These are phyloP conservation scores for Hipposideros armiger DNA, from an alignment of 2,113 vertebrate species.

Conservation along the genomic window DNA sequence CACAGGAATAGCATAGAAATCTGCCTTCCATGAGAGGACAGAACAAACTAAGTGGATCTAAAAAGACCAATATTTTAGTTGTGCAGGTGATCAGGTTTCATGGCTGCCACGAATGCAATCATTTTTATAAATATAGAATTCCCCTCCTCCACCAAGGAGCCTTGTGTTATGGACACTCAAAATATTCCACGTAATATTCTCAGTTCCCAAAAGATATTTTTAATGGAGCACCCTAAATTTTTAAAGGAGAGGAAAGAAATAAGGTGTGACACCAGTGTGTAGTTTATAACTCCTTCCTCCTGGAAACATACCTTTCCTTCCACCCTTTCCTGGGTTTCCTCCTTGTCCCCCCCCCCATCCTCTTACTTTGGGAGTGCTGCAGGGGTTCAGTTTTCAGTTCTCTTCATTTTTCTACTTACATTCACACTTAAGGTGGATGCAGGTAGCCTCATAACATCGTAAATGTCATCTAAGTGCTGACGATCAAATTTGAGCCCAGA, in stretches of 20 bases:
- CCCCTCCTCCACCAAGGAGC: neutral
- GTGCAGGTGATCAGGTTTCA: neutral
- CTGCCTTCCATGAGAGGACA: neutral
- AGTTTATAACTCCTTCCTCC: neutral
- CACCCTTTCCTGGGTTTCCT: neutral
- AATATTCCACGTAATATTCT: neutral
- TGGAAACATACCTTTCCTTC: neutral
- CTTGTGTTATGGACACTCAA: neutral
- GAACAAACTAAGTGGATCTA: neutral
- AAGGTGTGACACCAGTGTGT: neutral
- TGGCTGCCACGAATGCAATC: neutral
- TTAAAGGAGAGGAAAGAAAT: neutral
- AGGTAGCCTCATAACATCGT: neutral
- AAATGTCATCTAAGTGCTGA: neutral
- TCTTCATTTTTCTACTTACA: neutral
- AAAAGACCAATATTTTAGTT: slow-evolving; percentile 4
- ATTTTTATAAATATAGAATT: neutral
- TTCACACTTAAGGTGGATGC: neutral
- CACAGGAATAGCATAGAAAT: slow-evolving; percentile 43
- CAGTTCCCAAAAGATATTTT: neutral
- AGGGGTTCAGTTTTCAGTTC: neutral
- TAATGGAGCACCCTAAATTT: neutral
- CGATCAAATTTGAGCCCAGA: neutral
- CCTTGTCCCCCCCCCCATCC: neutral
- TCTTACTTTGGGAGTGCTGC: neutral